A percentile compares a stretch with the other conserved stretches of the same genome.
Conservation (phyloP, 2,888 invertebrate genomes). For the Cryptophagus acutangulus region DNA sequence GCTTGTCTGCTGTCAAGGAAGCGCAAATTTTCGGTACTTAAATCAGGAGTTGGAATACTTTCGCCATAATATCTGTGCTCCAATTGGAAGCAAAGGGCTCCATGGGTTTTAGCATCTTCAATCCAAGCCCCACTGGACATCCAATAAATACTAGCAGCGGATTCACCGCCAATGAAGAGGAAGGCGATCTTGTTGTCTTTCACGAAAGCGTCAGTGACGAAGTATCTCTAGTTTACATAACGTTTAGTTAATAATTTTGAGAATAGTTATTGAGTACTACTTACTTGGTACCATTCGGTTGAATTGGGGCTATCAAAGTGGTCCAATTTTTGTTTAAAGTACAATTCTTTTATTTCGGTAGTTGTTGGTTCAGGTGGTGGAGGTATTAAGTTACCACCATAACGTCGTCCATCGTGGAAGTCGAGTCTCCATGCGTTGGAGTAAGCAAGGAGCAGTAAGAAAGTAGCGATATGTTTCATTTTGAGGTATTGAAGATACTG, state of each 20-base stretch:
- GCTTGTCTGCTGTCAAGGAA: conserved; percentile 47
- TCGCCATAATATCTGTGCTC: neutral
- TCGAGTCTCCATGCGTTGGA: too few relatives aligned
- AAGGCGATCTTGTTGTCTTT: neutral
- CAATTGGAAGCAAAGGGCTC: neutral
- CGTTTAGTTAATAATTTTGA: too few relatives aligned
- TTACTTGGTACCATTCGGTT: neutral
- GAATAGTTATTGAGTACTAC: neutral
- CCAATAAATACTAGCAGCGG: neutral
- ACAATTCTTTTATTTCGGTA: neutral
- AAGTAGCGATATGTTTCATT: too few relatives aligned
- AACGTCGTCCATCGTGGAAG: neutral
- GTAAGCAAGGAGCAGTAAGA: too few relatives aligned
- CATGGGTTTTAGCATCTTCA: neutral
- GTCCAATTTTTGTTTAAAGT: neutral
- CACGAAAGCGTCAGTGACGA: neutral
- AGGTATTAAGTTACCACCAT: neutral
- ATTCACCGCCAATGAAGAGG: neutral
- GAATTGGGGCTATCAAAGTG: neutral
- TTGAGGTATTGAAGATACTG: too few relatives aligned
- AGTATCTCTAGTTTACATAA: neutral
- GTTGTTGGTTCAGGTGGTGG: neutral
- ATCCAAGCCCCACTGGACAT: neutral
- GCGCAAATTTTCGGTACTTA: conserved; percentile 46
- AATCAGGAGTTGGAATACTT: neutral